A percentile compares a stretch with the other conserved stretches of the same genome.
Evolutionary conservation across 2,113 vertebrate species (phyloP).

Genomic region (Nanorana parkeri): DNA sequence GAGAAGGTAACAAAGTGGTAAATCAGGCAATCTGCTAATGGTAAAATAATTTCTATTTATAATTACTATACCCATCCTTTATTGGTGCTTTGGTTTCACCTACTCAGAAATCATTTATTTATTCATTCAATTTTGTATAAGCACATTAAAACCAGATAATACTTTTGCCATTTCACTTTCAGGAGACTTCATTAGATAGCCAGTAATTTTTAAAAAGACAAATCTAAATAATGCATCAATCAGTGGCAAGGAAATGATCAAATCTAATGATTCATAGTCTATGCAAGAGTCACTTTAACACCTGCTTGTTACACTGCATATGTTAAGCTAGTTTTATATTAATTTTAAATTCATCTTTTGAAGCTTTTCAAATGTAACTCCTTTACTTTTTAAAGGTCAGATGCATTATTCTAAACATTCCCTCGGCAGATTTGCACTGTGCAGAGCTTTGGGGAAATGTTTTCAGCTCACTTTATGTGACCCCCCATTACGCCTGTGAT

Average conservation of each 20-base stretch:
- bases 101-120: not conserved
- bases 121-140: not conserved
- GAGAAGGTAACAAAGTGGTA: too few species aligned
- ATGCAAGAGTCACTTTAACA: slow-evolving; percentile 39
- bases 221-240: slow-evolving; percentile 53
- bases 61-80: not conserved
- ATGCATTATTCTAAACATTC: slow-evolving; percentile 31
- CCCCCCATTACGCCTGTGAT: not conserved
- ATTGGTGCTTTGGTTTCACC: not conserved
- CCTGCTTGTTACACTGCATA: slow-evolving; percentile 41
- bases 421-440: slow-evolving; percentile 9
- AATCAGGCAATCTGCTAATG: too few species aligned
- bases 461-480: slow-evolving; percentile 2
- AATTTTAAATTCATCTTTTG: slow-evolving; percentile 38
- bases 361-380: slow-evolving; percentile 26
- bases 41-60: not conserved
- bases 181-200: slow-evolving; percentile 42
- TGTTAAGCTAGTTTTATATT: slow-evolving; percentile 36
- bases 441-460: slow-evolving; percentile 3
- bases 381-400: slow-evolving; percentile 40
- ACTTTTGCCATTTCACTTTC: not conserved
- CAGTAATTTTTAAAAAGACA: slow-evolving; percentile 39
- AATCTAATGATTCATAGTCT: slow-evolving; percentile 47
- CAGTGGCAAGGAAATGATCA: slow-evolving; percentile 38
- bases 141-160: slow-evolving; percentile 1